Evolutionary conservation across 2,888 invertebrate genomes (phyloP), one percentile per base, ranked within the genome.

Genomic region (Ochropleura plecta): DNA sequence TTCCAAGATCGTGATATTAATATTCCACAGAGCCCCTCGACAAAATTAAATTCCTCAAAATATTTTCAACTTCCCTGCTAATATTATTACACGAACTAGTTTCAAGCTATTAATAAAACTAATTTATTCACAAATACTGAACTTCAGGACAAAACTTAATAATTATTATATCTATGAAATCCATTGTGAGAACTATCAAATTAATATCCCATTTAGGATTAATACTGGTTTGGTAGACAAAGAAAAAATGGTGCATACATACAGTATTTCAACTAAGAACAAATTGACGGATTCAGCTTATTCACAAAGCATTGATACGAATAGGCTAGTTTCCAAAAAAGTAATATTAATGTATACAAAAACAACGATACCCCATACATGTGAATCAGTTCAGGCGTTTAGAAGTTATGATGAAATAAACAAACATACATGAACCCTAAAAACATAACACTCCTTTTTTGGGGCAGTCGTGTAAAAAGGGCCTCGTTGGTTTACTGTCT

Each of bases 161-260:
- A 69, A 30, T 46, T n/a, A 48, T 20, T 64, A 46, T 79, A 62
- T 66, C 60, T 69, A 75, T 76, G 79, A 69, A 79, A 82, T 75
- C 63, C 67, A 64, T 71, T 74, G 67, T 64, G 48, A 70, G 68
- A 71, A 71, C 64, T 73, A 84, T 86, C 84, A 82, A 85, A 84
- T 86, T 86, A 84, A 85, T 87, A 78, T 86, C 86, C 78, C 85
- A 85, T 86, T 82, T 78, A 74, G 86, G 84, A 86, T 87, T 86
- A 84, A 20, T 44, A 70, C 49, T 62, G 44, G 44, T 12, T n/a
- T 44, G 44, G 44, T n/a, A 7, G 44, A 30, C 30, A 6, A 16
- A 16, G 30, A 62, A 7, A n/a, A n/a, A 44, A 18, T 44, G 6
- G 12, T 8, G 44, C 20, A 44, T 4, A 44, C n/a, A 62, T 44